Percentiles rank a stretch among this genome's conserved stretches.
phyloP scores from a whole-genome alignment of 2,888 invertebrate species.

The Hemistola chrysoprasaria region DNA sequence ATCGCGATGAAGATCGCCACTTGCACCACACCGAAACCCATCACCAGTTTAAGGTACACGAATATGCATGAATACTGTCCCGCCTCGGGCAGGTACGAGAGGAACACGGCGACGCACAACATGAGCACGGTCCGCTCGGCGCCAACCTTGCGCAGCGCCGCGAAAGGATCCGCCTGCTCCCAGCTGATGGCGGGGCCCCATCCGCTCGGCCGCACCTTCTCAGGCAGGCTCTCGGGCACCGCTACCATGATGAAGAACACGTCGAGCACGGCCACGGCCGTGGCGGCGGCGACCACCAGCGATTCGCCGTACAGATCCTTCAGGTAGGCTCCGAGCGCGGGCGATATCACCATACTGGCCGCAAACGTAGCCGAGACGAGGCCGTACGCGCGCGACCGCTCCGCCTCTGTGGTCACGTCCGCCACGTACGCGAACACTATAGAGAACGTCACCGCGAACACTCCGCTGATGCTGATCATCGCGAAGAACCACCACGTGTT shows the following conservation, averaged over 20 bases:
- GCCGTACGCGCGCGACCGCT: slow-evolving; percentile 97
- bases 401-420: slow-evolving; percentile 98
- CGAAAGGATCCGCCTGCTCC: slow-evolving; percentile 99
- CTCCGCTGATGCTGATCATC: slow-evolving; percentile 98
- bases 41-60: slow-evolving; percentile 98
- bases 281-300: slow-evolving; percentile 96
- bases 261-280: slow-evolving; percentile 97
- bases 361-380: slow-evolving; percentile 99
- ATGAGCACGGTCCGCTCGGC: slow-evolving; percentile 97
- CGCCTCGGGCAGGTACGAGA: slow-evolving; percentile 98
- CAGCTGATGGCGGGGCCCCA: slow-evolving; percentile 96
- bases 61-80: slow-evolving; percentile 99
- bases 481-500: slow-evolving; percentile 99
- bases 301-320: slow-evolving; percentile 92
- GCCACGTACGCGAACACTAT: slow-evolving; percentile 99
- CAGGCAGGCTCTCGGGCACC: slow-evolving; percentile 98
- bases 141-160: slow-evolving; percentile 94
- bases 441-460: slow-evolving; percentile 99
- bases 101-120: slow-evolving; percentile 98
- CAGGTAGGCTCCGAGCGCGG: slow-evolving; percentile 95
- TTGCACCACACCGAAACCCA: slow-evolving; percentile 97
- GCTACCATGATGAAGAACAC: slow-evolving; percentile 98
- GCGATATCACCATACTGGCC: slow-evolving; percentile 99
- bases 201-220: slow-evolving; percentile 90
- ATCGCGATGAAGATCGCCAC: slow-evolving; percentile 99